Base-by-base conservation (phyloP, 1,140 invertebrate genomes). In the Drosophila orena region DNA sequence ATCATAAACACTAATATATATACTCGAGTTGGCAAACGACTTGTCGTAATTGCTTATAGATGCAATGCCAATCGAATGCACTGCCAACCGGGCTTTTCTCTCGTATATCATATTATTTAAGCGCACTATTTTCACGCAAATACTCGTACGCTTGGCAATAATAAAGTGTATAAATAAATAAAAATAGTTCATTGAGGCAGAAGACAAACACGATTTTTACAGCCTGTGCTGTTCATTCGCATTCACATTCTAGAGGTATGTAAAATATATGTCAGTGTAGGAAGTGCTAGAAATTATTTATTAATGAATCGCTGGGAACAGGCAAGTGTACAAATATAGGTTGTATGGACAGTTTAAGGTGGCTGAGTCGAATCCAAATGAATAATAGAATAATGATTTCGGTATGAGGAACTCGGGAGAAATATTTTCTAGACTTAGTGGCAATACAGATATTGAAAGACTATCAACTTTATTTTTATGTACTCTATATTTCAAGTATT, bases 101-200 rank as follows among this genome's bases (percentile, higher is more conserved):
- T 74, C 43, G 49, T 49, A 57, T 70, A 55, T 49, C 17, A 74
- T 64, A 56, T 64, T 46, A 59, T 71, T 59, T 71, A 58, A 57
- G 50, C 37, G 44, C 17, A 54, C 50, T n/a, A 62, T 74, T 71
- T 71, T 49, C 52, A 44, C 58, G 70, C 58, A 40, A 61, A 64
- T 57, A 20, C 24, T 24, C 24, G 24, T 4, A 24, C 43, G 68
- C 64, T 64, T 49, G 62, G 58, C 62, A 70, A 69, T 70, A 75
- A 75, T 60, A 64, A 22, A 59, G 70, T 75, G 55, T 55, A 64
- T 74, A 81, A 76, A 81, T 71, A 77, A 79, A 74, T 66, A 69
- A 68, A 77, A 77, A 77, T 73, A 77, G 73, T 81, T 81, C 73
- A 81, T 81, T 81, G 73, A 81, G 78, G 56, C 55, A 54, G 55